Evolutionary conservation across 2,797 vertebrate genomes (phyloP).

Genomic region (Craterocephalus amniculus): DNA sequence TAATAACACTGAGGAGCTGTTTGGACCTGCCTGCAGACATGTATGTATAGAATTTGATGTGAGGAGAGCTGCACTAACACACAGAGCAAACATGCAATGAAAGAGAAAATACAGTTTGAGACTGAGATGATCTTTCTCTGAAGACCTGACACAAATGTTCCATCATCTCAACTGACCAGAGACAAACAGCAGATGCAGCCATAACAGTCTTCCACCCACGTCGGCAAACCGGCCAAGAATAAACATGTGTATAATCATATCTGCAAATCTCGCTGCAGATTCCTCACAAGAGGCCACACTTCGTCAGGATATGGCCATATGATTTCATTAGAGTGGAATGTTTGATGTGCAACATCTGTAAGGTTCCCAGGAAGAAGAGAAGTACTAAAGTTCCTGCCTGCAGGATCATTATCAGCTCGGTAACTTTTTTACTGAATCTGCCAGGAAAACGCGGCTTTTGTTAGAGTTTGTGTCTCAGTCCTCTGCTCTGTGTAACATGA

Average conservation of each 20-base stretch:
- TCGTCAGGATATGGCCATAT: neutral
- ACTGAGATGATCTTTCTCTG: slow-evolving; percentile 8
- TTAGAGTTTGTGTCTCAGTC: neutral
- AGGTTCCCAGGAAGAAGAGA: slow-evolving; percentile 3
- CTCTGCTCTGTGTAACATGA: slow-evolving; percentile 8
- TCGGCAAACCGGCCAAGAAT: slow-evolving; percentile 24
- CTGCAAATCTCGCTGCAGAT: slow-evolving; percentile 1
- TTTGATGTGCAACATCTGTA: slow-evolving; percentile 19
- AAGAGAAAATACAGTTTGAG: slow-evolving; percentile 16
- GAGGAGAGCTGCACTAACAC: slow-evolving; percentile 3
- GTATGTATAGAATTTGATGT: neutral
- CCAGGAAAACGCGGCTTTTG: neutral
- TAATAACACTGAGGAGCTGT: neutral
- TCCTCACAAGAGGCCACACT: neutral
- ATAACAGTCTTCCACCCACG: slow-evolving; percentile 57
- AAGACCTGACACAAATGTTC: slow-evolving; percentile 53
- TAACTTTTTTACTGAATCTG: neutral
- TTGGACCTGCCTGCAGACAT: neutral
- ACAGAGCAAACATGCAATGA: slow-evolving; percentile 5
- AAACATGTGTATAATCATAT: slow-evolving; percentile 14
- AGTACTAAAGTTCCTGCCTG: neutral
- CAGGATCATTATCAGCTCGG: neutral
- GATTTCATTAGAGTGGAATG: slow-evolving; percentile 8
- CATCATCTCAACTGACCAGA: slow-evolving; percentile 26
- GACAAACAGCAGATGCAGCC: slow-evolving; percentile 50